Conservation (phyloP, 2,797 vertebrate species). For the Chaetophractus vellerosus region DNA sequence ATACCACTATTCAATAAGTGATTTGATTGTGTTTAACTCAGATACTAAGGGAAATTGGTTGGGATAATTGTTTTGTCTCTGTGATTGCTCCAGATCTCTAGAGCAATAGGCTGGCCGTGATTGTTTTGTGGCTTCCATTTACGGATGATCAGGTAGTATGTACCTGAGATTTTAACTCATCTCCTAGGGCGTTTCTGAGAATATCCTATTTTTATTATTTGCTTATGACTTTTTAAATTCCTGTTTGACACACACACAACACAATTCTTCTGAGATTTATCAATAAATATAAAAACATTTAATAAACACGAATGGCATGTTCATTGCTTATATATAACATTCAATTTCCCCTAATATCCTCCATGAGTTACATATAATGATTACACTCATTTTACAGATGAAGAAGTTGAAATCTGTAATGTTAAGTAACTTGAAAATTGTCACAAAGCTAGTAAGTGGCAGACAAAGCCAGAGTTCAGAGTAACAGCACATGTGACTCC, state of each 20-base stretch:
- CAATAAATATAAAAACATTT: background rate
- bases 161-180: background rate
- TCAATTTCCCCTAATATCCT: too few species aligned
- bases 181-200: background rate
- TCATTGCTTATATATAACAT: background rate
- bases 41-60: background rate
- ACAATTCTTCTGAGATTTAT: background rate
- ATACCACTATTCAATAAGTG: background rate
- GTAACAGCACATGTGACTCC: too few species aligned
- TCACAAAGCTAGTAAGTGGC: too few species aligned
- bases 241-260: background rate
- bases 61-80: background rate
- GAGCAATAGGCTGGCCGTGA: background rate
- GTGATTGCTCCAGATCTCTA: background rate
- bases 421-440: too few species aligned
- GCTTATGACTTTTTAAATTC: background rate
- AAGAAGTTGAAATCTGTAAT: too few species aligned
- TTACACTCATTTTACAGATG: too few species aligned
- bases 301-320: background rate
- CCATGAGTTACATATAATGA: too few species aligned
- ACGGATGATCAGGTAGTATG: background rate
- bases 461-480: too few species aligned
- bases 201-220: background rate
- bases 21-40: background rate
- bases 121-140: background rate